A percentile compares a stretch with the other conserved stretches of the same genome.
Evolutionary conservation across 2,888 invertebrate species (phyloP).

Genomic region (Acrobasis suavella): DNA sequence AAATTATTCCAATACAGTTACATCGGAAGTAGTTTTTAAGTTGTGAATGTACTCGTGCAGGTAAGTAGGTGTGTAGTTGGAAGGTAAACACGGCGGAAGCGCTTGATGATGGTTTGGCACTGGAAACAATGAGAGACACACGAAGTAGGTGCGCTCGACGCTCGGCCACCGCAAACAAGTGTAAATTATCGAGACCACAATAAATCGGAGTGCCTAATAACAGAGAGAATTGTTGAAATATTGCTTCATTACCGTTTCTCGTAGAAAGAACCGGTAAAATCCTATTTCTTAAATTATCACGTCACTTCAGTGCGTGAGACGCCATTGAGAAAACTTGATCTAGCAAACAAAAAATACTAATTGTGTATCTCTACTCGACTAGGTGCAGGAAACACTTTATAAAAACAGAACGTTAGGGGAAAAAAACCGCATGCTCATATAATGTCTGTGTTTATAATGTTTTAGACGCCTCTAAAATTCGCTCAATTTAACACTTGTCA

Average conservation of each 20-base stretch:
- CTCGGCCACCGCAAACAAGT: conserved; percentile 48
- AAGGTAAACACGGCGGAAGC: conserved; percentile 2
- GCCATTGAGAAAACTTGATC: conserved; percentile 51
- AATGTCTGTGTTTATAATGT: conserved; percentile 5
- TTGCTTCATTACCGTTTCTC: conserved; percentile 49
- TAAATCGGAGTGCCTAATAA: conserved; percentile 48
- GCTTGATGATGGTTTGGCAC: conserved; percentile 36
- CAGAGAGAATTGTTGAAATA: conserved; percentile 46
- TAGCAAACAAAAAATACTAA: conserved; percentile 55
- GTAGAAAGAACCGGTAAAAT: conserved; percentile 49
- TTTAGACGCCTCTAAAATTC: background rate
- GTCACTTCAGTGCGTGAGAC: conserved; percentile 48
- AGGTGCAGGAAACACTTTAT: conserved; percentile 52
- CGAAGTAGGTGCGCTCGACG: conserved; percentile 39
- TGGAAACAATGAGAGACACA: conserved; percentile 51
- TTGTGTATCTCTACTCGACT: conserved; percentile 47
- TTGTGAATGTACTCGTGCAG: background rate
- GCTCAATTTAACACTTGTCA: background rate
- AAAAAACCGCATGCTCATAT: conserved; percentile 33
- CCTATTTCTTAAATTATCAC: conserved; percentile 57
- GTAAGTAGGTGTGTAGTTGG: background rate
- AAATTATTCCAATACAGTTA: background rate
- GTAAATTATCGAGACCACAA: conserved; percentile 53
- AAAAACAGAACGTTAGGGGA: conserved; percentile 40
- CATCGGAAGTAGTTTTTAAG: background rate